Base-by-base conservation (phyloP, 2,113 vertebrate species). In the Chamaetylas fuelleborni region DNA sequence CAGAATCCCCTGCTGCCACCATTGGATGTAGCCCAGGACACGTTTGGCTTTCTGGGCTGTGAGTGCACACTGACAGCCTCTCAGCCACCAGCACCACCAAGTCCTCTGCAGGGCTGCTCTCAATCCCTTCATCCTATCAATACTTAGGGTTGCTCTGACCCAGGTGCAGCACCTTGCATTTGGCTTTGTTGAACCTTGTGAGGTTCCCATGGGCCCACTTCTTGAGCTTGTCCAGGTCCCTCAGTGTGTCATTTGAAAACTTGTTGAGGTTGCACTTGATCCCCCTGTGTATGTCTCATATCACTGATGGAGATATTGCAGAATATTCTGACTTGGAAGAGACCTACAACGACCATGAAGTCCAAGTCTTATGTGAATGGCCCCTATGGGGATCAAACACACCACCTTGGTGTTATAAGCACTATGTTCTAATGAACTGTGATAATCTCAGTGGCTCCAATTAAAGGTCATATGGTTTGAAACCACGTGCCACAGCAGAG, bases 51-150 rank as follows among this genome's bases (percentile, higher is more conserved):
- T 77, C 69, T 34, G 42, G 58, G 13, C 33, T 81, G 58, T 2
- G 1, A 24, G 36, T 2, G 4, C 22, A n/a, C 25, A 31, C 1
- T 54, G 42, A 29, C 2, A 4, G 43, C 2, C 33, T 64, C 40
- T 72, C 31, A 67, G 12, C 33, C 28, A 18, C 18, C 28, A 66
- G 20, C 31, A 81, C 6, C 12, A 2, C 26, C 5, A 81, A 56
- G 22, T 45, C 40, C 19, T 69, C 18, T 1, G 2, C 19, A 42
- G 22, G 12, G 25, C 33, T 89, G 19, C 22, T 92, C 14, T 54
- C 43, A 62, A 38, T 33, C 31, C 26, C 18, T 43, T 64, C 33
- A 67, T 33, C 22, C 14, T 69, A 15, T 12, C 58, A 43, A 40
- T 73, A 33, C 6, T 6, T 5, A 9, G 18, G 8, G 15, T 50